Evolutionary conservation across 1,140 invertebrate species (phyloP).

Genomic region (Aphelinus atriplicis): DNA sequence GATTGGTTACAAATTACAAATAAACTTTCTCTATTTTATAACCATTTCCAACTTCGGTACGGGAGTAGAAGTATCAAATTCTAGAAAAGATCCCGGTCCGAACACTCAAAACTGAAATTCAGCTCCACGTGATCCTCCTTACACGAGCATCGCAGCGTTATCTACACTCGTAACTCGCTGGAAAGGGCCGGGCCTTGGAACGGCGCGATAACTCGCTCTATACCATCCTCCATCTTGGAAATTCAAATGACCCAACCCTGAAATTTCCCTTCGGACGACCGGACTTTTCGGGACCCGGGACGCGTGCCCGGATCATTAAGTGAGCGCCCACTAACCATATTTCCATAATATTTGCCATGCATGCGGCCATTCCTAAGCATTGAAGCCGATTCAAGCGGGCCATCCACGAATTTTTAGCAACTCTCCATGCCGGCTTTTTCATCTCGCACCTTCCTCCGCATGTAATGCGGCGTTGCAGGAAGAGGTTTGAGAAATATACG

Average conservation of each 20-base stretch:
- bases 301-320: constrained; percentile 46
- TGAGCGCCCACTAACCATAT: constrained; percentile 34
- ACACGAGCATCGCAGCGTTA: not conserved
- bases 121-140: too few relatives aligned
- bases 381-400: constrained; percentile 25
- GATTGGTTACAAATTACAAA: too few relatives aligned
- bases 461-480: too few relatives aligned
- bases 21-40: too few relatives aligned
- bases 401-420: constrained; percentile 20
- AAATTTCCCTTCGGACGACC: constrained; percentile 30
- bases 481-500: too few relatives aligned
- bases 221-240: constrained; percentile 38
- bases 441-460: too few relatives aligned
- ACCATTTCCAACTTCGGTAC: too few relatives aligned
- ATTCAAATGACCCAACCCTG: constrained; percentile 48
- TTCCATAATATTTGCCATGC: constrained; percentile 54
- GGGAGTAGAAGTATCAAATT: too few relatives aligned
- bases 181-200: not conserved
- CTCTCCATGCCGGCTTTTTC: not conserved
- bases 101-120: too few relatives aligned
- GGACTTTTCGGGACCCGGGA: not conserved
- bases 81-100: too few relatives aligned
- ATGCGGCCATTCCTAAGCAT: constrained; percentile 60
- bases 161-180: constrained; percentile 15
- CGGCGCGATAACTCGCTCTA: too few relatives aligned